Evolutionary conservation across 2,797 vertebrate species (phyloP), one percentile per base, ranked within the genome.

Genomic region (Chlorospingus semifuscus): DNA sequence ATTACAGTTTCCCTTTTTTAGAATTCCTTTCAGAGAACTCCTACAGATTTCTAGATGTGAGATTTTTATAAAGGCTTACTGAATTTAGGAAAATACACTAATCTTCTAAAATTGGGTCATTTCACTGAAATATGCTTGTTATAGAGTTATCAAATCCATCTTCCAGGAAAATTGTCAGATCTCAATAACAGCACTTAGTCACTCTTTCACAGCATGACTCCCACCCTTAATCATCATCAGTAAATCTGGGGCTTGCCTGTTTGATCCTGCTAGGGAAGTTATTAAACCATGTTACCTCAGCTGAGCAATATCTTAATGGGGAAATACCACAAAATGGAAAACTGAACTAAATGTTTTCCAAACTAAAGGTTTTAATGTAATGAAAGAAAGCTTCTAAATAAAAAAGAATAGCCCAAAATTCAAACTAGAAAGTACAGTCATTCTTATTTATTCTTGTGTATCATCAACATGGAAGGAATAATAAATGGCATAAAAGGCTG

Each of bases 51-150:
- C 44, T 70, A 87, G 88, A 70, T 4, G 13, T 36, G 60, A 90
- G 49, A 80, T 53, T 91, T 92, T 82, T 82, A 86, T 65, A 93
- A 95, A 93, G 83, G 78, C 68, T 64, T 71, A 50, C 46, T 53
- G 61, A 90, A 89, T 89, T 94, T 87, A 92, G 65, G 71, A 95
- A 95, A 95, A 96, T 92, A 94, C 76, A 87, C 81, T 50, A 65
- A 93, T 94, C 87, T 89, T 89, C 74, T 89, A 87, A 93, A 93
- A 96, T 91, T 92, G 75, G 75, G 89, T 94, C 64, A 93, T 95
- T 96, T 90, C 76, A 91, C 69, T 61, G 87, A 88, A 94, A 91
- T 92, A 83, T 72, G 50, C 94, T 83, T 83, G 72, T 89, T 94
- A 72, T 20, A 81, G 77, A 66, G 87, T 85, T 94, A 94, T 94